These are phyloP conservation scores for Sycon ciliatum DNA, from an alignment of 37 sponge, comb jelly and placozoan genomes.

Conservation along the genomic window DNA sequence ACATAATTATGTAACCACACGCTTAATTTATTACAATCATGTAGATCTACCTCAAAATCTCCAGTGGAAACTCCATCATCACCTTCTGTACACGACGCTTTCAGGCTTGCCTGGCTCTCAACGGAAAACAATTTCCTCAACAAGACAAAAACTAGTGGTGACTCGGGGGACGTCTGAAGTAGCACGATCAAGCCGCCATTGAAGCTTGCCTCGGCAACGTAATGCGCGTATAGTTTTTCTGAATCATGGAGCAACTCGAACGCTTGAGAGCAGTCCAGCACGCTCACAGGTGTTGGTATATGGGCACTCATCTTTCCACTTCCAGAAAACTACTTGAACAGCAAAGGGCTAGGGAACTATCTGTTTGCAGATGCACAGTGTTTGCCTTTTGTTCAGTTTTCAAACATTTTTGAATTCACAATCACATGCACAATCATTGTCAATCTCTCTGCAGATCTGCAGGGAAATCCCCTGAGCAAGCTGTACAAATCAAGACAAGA, in stretches of 20 bases:
- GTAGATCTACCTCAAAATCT: constrained; percentile 57
- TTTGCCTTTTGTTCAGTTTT: no score
- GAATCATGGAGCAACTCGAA: constrained; percentile 51
- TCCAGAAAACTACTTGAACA: constrained; percentile 5
- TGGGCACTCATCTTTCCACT: background rate
- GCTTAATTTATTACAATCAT: no score
- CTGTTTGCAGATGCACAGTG: no score
- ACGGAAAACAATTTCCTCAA: constrained; percentile 50
- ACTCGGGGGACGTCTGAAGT: constrained; percentile 84
- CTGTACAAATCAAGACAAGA: no score
- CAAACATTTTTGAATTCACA: no score
- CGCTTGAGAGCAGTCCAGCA: constrained; percentile 51
- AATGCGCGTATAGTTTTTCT: constrained; percentile 77
- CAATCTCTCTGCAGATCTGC: no score
- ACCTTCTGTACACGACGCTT: constrained; percentile 13
- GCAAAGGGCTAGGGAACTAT: no score
- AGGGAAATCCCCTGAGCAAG: no score
- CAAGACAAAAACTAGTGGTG: constrained; percentile 56
- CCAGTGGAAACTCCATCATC: constrained; percentile 22
- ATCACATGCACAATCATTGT: no score
- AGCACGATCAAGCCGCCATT: constrained; percentile 67
- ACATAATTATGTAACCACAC: no score
- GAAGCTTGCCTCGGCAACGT: constrained; percentile 62
- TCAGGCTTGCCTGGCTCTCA: constrained; percentile 36
- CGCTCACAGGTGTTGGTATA: constrained; percentile 64